These are phyloP conservation scores for Ophthalmolycus amberensis DNA, from an alignment of 2,113 vertebrate species.

Conservation along the genomic window DNA sequence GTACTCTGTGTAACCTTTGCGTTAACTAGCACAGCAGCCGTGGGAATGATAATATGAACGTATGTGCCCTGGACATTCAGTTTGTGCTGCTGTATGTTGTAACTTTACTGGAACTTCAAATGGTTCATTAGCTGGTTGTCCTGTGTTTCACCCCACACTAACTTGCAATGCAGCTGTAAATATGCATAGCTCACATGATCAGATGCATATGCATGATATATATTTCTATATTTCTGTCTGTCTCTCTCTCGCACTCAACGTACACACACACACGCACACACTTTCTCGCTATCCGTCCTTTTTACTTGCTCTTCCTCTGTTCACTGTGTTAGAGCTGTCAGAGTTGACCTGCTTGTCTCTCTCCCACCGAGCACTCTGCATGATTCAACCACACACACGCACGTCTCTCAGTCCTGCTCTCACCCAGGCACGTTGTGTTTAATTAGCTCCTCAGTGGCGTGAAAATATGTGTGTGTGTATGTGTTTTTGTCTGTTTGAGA, in stretches of 20 bases:
- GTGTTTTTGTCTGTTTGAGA: constrained; percentile 50
- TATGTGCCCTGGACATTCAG: constrained; percentile 57
- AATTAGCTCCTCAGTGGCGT: constrained; percentile 80
- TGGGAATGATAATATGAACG: constrained; percentile 64
- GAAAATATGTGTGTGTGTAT: constrained; percentile 51
- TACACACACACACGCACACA: background rate
- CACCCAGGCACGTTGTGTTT: constrained; percentile 67
- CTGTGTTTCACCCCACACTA: constrained; percentile 58
- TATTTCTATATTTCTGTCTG: constrained; percentile 9
- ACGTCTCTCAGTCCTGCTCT: constrained; percentile 52
- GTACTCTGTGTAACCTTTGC: constrained; percentile 66
- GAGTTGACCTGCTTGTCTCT: constrained; percentile 79
- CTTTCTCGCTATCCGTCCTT: constrained; percentile 19
- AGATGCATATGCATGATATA: constrained; percentile 59
- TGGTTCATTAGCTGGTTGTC: constrained; percentile 69
- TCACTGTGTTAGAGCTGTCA: constrained; percentile 75
- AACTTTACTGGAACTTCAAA: constrained; percentile 62
- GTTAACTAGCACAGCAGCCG: constrained; percentile 64
- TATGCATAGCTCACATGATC: constrained; percentile 43
- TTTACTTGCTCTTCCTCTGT: constrained; percentile 53
- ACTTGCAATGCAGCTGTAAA: constrained; percentile 43
- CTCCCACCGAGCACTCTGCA: constrained; percentile 75
- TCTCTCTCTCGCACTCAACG: background rate
- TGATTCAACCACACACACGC: constrained; percentile 64
- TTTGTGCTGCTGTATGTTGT: constrained; percentile 52